Percentiles rank a stretch among this genome's conserved stretches.
Evolutionary conservation across 2,888 invertebrate genomes (phyloP).

Genomic region (Brenthis hecate): DNA sequence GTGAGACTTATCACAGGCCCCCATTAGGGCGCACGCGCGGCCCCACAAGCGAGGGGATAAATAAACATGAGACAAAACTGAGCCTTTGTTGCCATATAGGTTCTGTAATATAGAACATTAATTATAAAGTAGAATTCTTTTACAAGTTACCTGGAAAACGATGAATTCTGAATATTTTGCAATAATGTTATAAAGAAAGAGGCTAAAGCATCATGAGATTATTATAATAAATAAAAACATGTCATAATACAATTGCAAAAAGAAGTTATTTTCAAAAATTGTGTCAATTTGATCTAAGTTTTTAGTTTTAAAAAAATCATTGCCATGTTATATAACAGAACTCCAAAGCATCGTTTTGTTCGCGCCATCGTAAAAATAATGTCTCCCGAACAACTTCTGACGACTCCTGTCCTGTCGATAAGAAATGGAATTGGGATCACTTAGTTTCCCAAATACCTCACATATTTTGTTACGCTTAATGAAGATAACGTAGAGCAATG

Average conservation of each 20-base stretch:
- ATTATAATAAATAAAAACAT: too few species aligned
- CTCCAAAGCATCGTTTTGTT: conserved; percentile 44
- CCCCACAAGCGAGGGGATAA: conserved; percentile 59
- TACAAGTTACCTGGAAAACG: neutral
- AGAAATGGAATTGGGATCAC: conserved; percentile 41
- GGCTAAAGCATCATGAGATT: too few species aligned
- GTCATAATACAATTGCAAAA: too few species aligned
- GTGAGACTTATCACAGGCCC: conserved; percentile 81
- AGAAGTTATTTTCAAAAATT: too few species aligned
- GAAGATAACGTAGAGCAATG: conserved; percentile 31
- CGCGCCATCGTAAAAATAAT: conserved; percentile 65
- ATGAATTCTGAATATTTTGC: neutral
- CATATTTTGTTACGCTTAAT: conserved; percentile 41
- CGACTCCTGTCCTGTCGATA: conserved; percentile 70
- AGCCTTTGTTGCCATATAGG: conserved; percentile 41
- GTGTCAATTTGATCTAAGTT: too few species aligned
- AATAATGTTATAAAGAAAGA: neutral
- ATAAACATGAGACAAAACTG: conserved; percentile 48
- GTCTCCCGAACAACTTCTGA: conserved; percentile 54
- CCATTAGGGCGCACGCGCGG: conserved; percentile 81
- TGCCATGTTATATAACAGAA: conserved; percentile 10
- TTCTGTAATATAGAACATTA: conserved; percentile 38
- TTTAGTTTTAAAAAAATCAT: too few species aligned
- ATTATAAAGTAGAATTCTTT: conserved; percentile 4
- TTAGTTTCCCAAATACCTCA: conserved; percentile 43